Evolutionary conservation across 2,113 vertebrate genomes (phyloP).

Genomic region (Ptyas mucosa): DNA sequence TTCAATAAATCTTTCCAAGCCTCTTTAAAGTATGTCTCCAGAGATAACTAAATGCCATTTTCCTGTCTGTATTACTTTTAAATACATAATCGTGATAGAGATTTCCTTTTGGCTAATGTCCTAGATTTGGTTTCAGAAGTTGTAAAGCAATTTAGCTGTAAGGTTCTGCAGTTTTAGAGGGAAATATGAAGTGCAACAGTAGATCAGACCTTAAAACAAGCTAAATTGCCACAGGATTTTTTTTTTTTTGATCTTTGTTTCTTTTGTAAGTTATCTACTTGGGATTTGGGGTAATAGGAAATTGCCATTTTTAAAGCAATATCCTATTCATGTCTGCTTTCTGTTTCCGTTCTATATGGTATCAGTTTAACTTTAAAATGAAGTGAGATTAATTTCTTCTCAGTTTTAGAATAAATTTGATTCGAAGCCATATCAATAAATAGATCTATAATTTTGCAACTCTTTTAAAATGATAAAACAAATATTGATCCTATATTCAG

Average conservation of each 20-base stretch:
- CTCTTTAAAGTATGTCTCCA: conserved; percentile 55
- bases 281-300: conserved; percentile 23
- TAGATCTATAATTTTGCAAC: neutral
- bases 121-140: conserved; percentile 54
- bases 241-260: neutral
- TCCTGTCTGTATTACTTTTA: conserved; percentile 60
- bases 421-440: neutral
- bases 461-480: neutral
- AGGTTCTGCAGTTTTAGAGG: conserved; percentile 34
- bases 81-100: conserved; percentile 60
- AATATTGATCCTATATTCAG: neutral
- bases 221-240: conserved; percentile 31
- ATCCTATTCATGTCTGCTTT: neutral
- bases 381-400: neutral
- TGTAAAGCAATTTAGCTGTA: conserved; percentile 39
- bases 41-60: conserved; percentile 60
- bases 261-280: conserved; percentile 35
- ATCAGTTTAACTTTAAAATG: neutral
- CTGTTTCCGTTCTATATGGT: neutral
- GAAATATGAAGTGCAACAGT: conserved; percentile 38
- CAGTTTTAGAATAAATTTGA: neutral
- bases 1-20: conserved; percentile 58
- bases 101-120: conserved; percentile 59
- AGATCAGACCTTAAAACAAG: conserved; percentile 30
- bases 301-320: conserved; percentile 5